Percentiles rank a stretch among this genome's conserved stretches.
Conservation (phyloP, 1,140 invertebrate genomes). For the Papilio machaon region DNA sequence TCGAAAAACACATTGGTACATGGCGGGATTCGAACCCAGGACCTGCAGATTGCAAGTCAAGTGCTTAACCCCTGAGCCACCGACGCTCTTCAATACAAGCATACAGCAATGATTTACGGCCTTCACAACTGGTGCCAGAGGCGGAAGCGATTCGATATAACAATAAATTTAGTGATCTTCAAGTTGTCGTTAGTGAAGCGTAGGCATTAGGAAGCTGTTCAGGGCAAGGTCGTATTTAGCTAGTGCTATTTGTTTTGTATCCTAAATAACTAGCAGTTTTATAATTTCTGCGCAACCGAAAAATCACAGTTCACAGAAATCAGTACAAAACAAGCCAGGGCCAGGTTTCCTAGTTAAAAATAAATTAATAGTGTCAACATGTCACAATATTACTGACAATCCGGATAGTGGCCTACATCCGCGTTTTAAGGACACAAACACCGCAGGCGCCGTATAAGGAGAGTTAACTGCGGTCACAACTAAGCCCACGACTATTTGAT, state of each 20-base stretch:
- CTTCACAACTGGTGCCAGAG: conserved; percentile 40
- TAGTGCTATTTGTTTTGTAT: conserved; percentile 21
- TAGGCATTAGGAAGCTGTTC: conserved; percentile 31
- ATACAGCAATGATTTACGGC: neutral
- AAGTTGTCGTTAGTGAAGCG: conserved; percentile 50
- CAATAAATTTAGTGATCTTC: conserved; percentile 48
- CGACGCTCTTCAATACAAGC: too few relatives aligned
- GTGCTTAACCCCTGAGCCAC: too few relatives aligned
- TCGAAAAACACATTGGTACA: too few relatives aligned
- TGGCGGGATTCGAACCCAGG: too few relatives aligned
- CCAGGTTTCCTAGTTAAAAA: neutral
- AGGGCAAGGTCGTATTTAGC: neutral
- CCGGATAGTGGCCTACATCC: conserved; percentile 15
- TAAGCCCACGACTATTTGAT: conserved; percentile 34
- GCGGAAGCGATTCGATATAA: conserved; percentile 49
- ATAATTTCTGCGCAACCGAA: too few relatives aligned
- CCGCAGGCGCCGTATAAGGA: conserved; percentile 39
- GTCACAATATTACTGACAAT: neutral
- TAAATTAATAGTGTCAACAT: neutral
- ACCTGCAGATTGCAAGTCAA: too few relatives aligned
- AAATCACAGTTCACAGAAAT: too few relatives aligned
- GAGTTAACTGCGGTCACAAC: conserved; percentile 34
- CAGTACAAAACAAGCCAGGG: too few relatives aligned
- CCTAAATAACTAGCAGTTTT: neutral
- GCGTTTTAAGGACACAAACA: conserved; percentile 16